A percentile compares a stretch with the other conserved stretches of the same genome.
These are phyloP conservation scores for Zoroaster sp. DNA, from an alignment of 53 echinoderm and acorn worm genomes.

Conservation along the genomic window DNA sequence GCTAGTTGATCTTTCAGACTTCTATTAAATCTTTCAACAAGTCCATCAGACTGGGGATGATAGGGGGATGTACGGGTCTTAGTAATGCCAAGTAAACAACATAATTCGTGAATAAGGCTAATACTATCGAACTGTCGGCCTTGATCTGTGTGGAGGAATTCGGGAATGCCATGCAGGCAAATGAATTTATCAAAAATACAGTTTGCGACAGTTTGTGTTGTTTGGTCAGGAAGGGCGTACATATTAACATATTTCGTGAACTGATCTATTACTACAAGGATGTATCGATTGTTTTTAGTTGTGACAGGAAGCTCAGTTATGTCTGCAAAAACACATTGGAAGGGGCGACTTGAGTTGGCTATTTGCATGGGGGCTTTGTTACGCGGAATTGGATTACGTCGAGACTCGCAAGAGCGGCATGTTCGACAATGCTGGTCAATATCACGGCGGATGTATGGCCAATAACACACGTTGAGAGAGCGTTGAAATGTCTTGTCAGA, in stretches of 20 bases:
- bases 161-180: slow-evolving; percentile 62
- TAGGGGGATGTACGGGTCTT: slow-evolving; percentile 64
- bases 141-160: too few relatives aligned
- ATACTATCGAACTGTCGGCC: slow-evolving; percentile 43
- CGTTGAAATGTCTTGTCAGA: not conserved
- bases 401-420: slow-evolving; percentile 38
- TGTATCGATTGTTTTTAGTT: too few relatives aligned
- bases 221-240: too few relatives aligned
- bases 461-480: slow-evolving; percentile 23
- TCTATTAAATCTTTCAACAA: slow-evolving; percentile 43
- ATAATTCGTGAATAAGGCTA: slow-evolving; percentile 24
- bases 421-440: slow-evolving; percentile 17
- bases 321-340: slow-evolving; percentile 53
- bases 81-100: slow-evolving; percentile 36
- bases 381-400: slow-evolving; percentile 43
- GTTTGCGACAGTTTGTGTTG: too few relatives aligned
- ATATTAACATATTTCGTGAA: too few relatives aligned
- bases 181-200: slow-evolving; percentile 58
- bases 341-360: slow-evolving; percentile 5
- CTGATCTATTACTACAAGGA: too few relatives aligned
- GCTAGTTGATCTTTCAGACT: slow-evolving; percentile 58
- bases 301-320: slow-evolving; percentile 56
- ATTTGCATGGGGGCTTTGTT: slow-evolving; percentile 39
- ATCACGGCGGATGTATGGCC: slow-evolving; percentile 57
- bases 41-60: too few relatives aligned